Evolutionary conservation across 2,113 vertebrate species (phyloP), one percentile per base, ranked within the genome.

Genomic region (Carollia perspicillata): DNA sequence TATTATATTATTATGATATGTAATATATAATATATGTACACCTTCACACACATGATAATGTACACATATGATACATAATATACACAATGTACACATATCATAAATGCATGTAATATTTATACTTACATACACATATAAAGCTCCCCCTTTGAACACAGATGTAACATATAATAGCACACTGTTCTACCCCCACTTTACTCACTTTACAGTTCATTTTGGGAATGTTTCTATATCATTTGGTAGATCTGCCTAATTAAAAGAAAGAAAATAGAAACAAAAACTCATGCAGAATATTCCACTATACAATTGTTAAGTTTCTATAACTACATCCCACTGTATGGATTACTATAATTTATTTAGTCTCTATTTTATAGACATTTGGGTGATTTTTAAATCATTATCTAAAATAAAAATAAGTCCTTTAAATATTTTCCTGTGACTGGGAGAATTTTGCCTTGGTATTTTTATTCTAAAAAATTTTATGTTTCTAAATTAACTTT

Each of bases 391-490:
- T 33, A 83, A 96, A 55, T 95, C 37, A 81, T 60, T 71, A 33
- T 72, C 60, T 84, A 55, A 84, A 69, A 87, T 10, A 51, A 86
- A 84, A 95, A 30, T 30, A 68, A 80, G 4, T 1, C 17, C 5
- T 44, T 85, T 95, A 68, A 71, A 65, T 47, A 51, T 44, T 90
- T 35, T 87, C 37, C 44, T 92, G 3, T 69, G 18, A 71, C 2
- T 63, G 16, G 37, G 26, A 71, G 13, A 79, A 33, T 65, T 81
- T 92, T 86, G 11, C 8, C 28, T 77, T 84, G 51, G 78, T 90
- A 47, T 47, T 96, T 75, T 72, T 95, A 83, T 89, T 87, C 94
- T 91, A 69, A 66, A 91, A 91, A 93, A 53, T 6, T 69, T 55
- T 60, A 49, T 92, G 13, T 47, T 95, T 95, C 35, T 84, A 93